Conservation (phyloP, 2,888 invertebrate genomes). For the Gastrophysa polygoni region DNA sequence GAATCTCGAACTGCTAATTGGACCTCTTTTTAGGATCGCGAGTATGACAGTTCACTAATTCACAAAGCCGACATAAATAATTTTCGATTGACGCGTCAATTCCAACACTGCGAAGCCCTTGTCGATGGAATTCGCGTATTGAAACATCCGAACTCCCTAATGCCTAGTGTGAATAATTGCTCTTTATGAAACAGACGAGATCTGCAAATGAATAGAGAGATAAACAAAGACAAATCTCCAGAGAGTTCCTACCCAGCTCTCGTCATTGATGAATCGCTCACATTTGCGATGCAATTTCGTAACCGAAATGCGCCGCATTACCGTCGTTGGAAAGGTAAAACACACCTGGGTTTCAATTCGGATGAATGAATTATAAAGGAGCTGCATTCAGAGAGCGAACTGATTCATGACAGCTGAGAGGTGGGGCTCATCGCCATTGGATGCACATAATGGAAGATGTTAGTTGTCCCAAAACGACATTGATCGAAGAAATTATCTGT, state of each 20-base stretch:
- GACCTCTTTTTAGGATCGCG: too few relatives aligned
- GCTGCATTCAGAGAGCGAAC: slow-evolving; percentile 21
- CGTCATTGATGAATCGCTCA: slow-evolving; percentile 12
- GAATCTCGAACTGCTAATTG: too few relatives aligned
- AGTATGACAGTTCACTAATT: too few relatives aligned
- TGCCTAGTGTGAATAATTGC: background rate
- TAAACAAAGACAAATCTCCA: slow-evolving; percentile 17
- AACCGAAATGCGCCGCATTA: slow-evolving; percentile 10
- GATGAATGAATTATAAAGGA: slow-evolving; percentile 26
- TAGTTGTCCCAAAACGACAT: too few relatives aligned
- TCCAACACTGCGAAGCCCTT: background rate
- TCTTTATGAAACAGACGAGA: background rate
- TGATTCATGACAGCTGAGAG: slow-evolving; percentile 16
- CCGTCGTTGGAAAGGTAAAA: slow-evolving; percentile 10
- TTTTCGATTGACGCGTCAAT: background rate
- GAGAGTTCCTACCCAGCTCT: background rate
- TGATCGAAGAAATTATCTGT: too few relatives aligned
- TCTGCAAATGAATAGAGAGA: slow-evolving; percentile 8
- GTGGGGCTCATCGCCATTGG: too few relatives aligned
- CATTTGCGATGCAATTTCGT: slow-evolving; percentile 17
- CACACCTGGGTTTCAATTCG: slow-evolving; percentile 10
- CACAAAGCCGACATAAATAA: background rate
- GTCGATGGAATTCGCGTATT: background rate
- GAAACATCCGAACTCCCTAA: background rate
- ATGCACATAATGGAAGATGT: too few relatives aligned